Conservation (phyloP, 2,888 invertebrate species). For the Pseudeuparius sepicola region DNA sequence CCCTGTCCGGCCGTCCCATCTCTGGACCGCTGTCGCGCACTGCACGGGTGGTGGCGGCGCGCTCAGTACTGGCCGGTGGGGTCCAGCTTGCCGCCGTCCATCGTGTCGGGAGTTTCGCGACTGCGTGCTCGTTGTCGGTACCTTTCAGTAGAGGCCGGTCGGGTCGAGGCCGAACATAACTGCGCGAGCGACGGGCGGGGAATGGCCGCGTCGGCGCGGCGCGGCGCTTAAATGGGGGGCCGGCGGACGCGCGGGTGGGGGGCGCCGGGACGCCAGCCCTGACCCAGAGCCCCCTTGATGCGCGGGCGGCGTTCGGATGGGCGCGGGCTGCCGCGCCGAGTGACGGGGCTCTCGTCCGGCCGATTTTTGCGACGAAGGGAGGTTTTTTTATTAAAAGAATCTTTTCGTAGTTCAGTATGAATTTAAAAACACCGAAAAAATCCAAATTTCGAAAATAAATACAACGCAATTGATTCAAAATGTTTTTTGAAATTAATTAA, state of each 20-base stretch:
- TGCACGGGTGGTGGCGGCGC: too few species aligned
- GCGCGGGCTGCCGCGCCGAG: constrained; percentile 12
- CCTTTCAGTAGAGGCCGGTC: constrained; percentile 36
- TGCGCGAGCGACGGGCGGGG: constrained; percentile 20
- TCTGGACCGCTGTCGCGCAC: too few species aligned
- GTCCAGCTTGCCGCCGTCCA: constrained; percentile 39
- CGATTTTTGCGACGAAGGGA: constrained; percentile 12
- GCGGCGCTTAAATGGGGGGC: constrained; percentile 32
- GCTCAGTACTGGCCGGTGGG: constrained; percentile 37
- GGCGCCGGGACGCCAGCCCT: constrained; percentile 37
- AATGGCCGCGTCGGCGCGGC: too few species aligned
- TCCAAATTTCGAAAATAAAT: too few species aligned
- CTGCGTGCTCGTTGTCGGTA: too few species aligned
- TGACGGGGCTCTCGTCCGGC: constrained; percentile 15
- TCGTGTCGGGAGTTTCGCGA: constrained; percentile 24
- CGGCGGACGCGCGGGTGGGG: constrained; percentile 31
- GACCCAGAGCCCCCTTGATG: too few species aligned
- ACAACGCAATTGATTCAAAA: too few species aligned
- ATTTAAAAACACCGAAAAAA: too few species aligned
- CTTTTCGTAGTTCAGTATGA: constrained; percentile 1
- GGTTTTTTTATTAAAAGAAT: background rate
- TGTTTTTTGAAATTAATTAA: too few species aligned
- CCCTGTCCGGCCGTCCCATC: too few species aligned
- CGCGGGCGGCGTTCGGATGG: too few species aligned
- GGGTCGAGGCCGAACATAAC: constrained; percentile 37